Evolutionary conservation across 2,888 invertebrate genomes (phyloP), one percentile per base, ranked within the genome.

Genomic region (Pandemis cinnamomeana): DNA sequence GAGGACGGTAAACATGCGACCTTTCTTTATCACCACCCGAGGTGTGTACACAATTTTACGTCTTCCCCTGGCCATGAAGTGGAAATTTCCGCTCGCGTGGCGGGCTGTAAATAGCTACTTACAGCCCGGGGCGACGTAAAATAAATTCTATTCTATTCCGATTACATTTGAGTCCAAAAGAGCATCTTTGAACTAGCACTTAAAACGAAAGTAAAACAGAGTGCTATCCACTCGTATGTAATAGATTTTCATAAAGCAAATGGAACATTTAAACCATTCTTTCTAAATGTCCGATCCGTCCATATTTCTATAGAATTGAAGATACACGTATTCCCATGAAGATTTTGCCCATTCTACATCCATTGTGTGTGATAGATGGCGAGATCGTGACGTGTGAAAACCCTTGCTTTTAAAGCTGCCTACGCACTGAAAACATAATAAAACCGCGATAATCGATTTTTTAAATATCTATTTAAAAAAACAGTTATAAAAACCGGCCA

Each of bases 341-440:
- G 70, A 74, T 70, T 66, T 44, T 66, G 58, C 58, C 27, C 58
- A 27, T 58, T 27, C 58, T 58, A 66, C 71, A 67, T 80, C 80
- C 81, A 80, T 82, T 79, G 79, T 78, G 72, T 70, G 81, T 91
- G 91, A 92, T 92, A 87, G 88, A 92, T 91, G 82, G 83, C 80
- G 75, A 70, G 78, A 71, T 75, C 84, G 82, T 92, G 91, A 92
- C 89, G 85, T 75, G 83, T 80, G 83, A 80, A 85, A 90, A 89
- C 88, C 89, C 83, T 79, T 80, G 78, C 78, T 78, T 75, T 15
- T 71, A 67, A 72, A 69, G 62, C 11, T 58, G 61, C 61, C 67
- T 71, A 53, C 62, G 72, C 55, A 71, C 71, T 63, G 4, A 36
- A 36, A 36, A 36, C 27, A 36, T 36, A 36, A 20, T 36, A 4